These are phyloP conservation scores for Falco naumanni DNA, from an alignment of 2,797 vertebrate genomes.

Conservation along the genomic window DNA sequence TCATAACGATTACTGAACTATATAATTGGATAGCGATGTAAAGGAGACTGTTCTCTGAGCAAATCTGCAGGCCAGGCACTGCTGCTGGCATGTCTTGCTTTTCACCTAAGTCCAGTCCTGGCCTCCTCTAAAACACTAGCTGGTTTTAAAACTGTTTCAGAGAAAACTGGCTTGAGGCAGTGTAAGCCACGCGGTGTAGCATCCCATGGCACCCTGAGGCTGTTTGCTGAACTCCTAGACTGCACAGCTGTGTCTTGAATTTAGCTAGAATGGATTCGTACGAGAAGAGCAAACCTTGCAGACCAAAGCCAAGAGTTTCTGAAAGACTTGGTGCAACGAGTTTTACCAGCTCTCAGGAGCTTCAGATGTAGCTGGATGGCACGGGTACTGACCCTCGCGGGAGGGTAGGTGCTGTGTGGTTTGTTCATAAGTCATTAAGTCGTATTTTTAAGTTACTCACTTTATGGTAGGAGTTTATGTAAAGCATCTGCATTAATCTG, in stretches of 20 bases:
- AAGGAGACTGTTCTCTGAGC: neutral
- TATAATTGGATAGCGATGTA: neutral
- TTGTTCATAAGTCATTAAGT: neutral
- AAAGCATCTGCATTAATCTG: neutral
- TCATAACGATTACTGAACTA: too few species aligned
- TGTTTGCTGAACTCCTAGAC: neutral
- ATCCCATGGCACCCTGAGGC: fast-evolving
- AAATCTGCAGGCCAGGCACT: neutral
- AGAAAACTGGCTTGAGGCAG: neutral
- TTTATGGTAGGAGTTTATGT: neutral
- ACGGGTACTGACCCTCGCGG: fast-evolving
- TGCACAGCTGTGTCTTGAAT: neutral
- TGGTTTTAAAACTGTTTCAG: neutral
- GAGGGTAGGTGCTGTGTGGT: neutral
- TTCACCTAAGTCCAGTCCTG: neutral
- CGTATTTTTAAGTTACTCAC: neutral
- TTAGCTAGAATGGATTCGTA: too few species aligned
- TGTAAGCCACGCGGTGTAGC: neutral
- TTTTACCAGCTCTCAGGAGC: too few species aligned
- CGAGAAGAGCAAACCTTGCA: neutral
- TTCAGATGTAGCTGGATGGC: neutral
- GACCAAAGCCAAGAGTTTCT: too few species aligned
- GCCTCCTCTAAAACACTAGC: neutral
- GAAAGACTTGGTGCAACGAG: neutral
- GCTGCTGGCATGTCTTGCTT: neutral